Conservation (phyloP, 2,113 vertebrate genomes). For the Phaethon lepturus region DNA sequence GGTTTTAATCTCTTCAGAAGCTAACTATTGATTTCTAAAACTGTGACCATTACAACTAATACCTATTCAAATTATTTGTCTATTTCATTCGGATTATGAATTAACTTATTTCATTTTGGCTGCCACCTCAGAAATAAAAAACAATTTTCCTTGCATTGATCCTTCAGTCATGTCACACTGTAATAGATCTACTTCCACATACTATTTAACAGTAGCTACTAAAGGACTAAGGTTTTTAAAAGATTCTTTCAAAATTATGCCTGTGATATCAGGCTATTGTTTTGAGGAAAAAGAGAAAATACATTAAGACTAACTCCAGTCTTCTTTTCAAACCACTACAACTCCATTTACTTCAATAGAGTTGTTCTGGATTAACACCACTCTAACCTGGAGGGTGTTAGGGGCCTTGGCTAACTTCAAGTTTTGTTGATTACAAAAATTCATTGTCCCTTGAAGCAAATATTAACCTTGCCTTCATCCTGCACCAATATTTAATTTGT, state of each 20-base stretch:
- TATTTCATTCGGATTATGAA: neutral
- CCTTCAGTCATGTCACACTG: neutral
- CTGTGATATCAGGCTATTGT: neutral
- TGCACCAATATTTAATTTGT: slow-evolving; percentile 9
- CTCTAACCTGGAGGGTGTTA: neutral
- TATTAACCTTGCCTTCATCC: slow-evolving; percentile 10
- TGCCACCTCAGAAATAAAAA: neutral
- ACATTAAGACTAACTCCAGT: accelerated
- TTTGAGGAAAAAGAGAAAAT: neutral
- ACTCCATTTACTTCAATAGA: neutral
- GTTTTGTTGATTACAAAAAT: neutral
- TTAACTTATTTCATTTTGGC: neutral
- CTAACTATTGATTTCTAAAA: neutral
- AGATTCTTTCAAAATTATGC: neutral
- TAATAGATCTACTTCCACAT: neutral
- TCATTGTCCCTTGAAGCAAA: neutral
- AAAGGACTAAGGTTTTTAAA: neutral
- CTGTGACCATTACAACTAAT: neutral
- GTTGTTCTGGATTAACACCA: neutral
- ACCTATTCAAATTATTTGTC: neutral
- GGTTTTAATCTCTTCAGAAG: neutral
- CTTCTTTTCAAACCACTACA: neutral
- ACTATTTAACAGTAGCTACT: neutral
- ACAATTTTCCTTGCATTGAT: neutral
- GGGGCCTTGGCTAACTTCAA: neutral